Percentiles rank a stretch among this genome's conserved stretches.
Conservation (phyloP, 2,888 invertebrate genomes). For the Meghimatium bilineatum region DNA sequence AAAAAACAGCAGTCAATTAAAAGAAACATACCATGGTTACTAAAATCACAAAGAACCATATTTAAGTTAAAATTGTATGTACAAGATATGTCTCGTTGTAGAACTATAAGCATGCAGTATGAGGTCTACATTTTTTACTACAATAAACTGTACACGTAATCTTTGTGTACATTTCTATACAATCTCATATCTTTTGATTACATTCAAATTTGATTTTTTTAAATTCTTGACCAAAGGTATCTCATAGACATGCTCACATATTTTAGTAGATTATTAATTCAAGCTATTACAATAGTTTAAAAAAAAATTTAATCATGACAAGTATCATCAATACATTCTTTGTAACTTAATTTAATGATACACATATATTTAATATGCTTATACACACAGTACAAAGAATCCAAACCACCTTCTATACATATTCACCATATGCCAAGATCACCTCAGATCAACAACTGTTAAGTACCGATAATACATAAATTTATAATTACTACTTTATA, state of each 20-base stretch:
- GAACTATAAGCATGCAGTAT: conserved; percentile 5
- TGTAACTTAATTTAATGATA: not conserved
- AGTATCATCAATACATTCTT: too few species aligned
- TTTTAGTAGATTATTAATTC: not conserved
- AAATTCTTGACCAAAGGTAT: not conserved
- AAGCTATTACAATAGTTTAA: not conserved
- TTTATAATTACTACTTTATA: conserved; percentile 5
- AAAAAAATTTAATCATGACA: not conserved
- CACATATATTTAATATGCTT: not conserved
- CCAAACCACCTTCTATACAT: not conserved
- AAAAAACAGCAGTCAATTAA: conserved; percentile 13
- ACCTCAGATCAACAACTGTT: not conserved
- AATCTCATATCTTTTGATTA: conserved; percentile 13
- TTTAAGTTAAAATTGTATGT: conserved; percentile 24
- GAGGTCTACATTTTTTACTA: not conserved
- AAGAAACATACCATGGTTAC: not conserved
- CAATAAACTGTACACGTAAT: not conserved
- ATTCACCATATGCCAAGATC: not conserved
- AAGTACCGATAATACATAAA: too few species aligned
- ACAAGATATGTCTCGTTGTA: conserved; percentile 45
- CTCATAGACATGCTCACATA: not conserved
- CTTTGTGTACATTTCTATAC: not conserved
- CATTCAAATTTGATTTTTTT: conserved; percentile 3
- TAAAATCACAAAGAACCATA: conserved; percentile 13
- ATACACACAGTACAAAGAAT: not conserved